Conservation (phyloP, 2,797 vertebrate species). For the Megalops cyprinoides region DNA sequence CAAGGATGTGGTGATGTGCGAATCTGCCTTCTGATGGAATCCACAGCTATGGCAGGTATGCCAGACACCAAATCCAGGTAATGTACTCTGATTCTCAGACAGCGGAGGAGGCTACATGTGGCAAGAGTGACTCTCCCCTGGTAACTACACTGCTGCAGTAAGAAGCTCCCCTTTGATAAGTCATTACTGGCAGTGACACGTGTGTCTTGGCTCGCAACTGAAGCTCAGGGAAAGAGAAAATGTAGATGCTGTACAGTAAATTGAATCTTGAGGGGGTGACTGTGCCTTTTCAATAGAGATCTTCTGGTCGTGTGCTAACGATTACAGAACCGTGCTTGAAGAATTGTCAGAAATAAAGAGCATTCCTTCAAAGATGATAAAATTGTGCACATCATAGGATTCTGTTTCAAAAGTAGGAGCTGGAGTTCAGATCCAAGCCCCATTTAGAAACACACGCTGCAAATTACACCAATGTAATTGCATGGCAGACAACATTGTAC, state of each 20-base stretch:
- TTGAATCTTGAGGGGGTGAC: slow-evolving; percentile 55
- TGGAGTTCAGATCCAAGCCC: background rate
- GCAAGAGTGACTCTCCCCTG: background rate
- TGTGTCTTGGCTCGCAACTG: slow-evolving; percentile 55
- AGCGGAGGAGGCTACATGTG: background rate
- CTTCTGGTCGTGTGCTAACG: slow-evolving; percentile 55
- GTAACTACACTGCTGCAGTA: slow-evolving; percentile 30
- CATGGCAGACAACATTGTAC: background rate
- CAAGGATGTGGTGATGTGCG: background rate
- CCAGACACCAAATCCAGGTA: background rate
- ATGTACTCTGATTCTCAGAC: background rate
- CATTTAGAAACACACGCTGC: background rate
- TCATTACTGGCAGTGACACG: slow-evolving; percentile 56
- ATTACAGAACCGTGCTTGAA: slow-evolving; percentile 61
- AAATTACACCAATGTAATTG: background rate
- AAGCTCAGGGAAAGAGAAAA: slow-evolving; percentile 49
- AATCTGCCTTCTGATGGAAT: background rate
- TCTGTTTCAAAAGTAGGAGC: background rate
- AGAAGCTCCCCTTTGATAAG: slow-evolving; percentile 50
- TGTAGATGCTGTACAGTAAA: slow-evolving; percentile 56
- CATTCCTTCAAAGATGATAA: background rate
- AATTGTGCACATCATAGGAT: background rate
- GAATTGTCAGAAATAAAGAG: background rate
- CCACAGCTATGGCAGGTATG: background rate
- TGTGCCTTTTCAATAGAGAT: slow-evolving; percentile 53